A percentile compares a stretch with the other conserved stretches of the same genome.
Evolutionary conservation across 2,797 vertebrate genomes (phyloP).

Genomic region (Heteromormyrus szaboi): DNA sequence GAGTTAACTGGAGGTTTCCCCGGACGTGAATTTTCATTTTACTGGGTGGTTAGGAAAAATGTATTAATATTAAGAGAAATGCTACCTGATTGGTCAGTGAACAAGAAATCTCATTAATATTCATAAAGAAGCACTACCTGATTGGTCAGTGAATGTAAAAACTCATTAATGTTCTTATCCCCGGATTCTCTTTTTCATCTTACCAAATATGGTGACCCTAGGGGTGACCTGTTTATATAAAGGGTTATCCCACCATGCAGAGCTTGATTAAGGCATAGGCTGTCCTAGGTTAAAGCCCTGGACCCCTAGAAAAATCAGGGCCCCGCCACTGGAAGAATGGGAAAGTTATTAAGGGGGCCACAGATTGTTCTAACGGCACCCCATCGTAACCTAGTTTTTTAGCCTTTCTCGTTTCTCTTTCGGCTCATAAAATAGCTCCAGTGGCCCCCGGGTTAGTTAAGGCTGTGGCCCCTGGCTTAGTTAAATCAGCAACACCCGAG

Average conservation of each 20-base stretch:
- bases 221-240: background rate
- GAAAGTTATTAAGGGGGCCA: background rate
- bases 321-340: background rate
- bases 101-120: too few relatives aligned
- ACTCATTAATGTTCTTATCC: background rate
- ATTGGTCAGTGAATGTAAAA: background rate
- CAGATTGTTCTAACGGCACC: background rate
- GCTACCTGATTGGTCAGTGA: background rate
- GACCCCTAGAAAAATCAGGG: background rate
- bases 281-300: background rate
- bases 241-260: background rate
- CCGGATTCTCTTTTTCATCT: background rate
- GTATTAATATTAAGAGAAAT: background rate
- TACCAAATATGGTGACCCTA: background rate
- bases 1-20: background rate
- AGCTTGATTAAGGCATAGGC: background rate
- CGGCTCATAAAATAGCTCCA: background rate
- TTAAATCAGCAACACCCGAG: background rate
- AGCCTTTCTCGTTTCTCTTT: background rate
- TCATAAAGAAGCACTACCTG: too few relatives aligned
- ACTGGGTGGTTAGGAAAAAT: background rate
- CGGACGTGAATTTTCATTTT: too few relatives aligned
- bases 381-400: background rate
- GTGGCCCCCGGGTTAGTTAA: background rate
- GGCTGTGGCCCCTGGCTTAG: background rate